Base-by-base conservation (phyloP, 2,888 invertebrate genomes). In the Colletes collaris region DNA sequence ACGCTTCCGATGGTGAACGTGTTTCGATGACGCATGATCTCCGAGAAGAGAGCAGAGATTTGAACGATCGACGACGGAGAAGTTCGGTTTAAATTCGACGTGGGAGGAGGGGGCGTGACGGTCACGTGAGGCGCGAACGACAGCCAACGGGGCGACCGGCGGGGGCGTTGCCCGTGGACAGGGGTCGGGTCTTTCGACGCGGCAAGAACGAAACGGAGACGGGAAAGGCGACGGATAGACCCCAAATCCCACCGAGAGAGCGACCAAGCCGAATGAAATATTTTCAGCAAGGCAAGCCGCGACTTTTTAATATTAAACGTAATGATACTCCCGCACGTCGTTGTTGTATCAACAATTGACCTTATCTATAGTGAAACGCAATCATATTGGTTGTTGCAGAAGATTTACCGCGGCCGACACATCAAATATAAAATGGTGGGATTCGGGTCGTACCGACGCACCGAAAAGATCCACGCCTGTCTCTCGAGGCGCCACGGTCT, bases 291-390 rank as follows among this genome's bases (percentile, higher is more conserved):
- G 89, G 87, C 89, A 76, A 70, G 82, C 88, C 85, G 88, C 87
- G 79, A 76, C 74, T 89, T 88, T 81, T 88, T 86, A 89, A 88
- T 86, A 89, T 83, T 89, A 82, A 84, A 87, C 73, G 75, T 85
- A 88, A 84, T 62, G 84, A 88, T 84, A 87, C 78, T 76, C 73
- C 71, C 76, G 76, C 64, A 79, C 11, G 86, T 76, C 82, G 86
- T 91, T 90, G 90, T 91, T 90, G 90, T 89, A 90, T 91, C 89
- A 90, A 91, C 87, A 90, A 90, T 80, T 88, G 86, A 81, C 81
- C 70, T 78, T 81, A 79, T 83, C 82, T 87, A 81, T 84, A 85
- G 82, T 79, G 63, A 80, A 85, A 86, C 84, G 86, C 87, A 91
- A 89, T 91, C 90, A 90, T 88, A 91, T 90, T 90, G 91, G 88